A percentile compares a stretch with the other conserved stretches of the same genome.
Evolutionary conservation across 2,888 invertebrate genomes (phyloP).

Genomic region (Malthinus seriepunctatus): DNA sequence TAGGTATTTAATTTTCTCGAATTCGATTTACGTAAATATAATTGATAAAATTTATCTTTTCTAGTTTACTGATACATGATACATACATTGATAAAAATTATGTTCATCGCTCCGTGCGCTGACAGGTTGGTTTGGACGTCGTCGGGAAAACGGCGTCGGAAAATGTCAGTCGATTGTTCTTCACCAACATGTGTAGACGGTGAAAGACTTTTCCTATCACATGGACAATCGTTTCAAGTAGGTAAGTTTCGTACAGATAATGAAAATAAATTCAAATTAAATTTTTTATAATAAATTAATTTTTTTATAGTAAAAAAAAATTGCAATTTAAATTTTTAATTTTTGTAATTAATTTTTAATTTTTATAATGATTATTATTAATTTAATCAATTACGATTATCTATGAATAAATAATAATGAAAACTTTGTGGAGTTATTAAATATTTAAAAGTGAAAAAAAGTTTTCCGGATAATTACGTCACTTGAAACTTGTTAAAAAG

Average conservation of each 20-base stretch:
- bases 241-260: neutral
- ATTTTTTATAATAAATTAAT: neutral
- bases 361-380: neutral
- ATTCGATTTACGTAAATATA: too few species aligned
- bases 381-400: neutral
- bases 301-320: neutral
- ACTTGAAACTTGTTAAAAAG: too few species aligned
- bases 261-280: neutral
- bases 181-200: conserved; percentile 28
- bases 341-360: neutral
- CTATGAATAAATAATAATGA: neutral
- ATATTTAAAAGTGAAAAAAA: too few species aligned
- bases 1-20: too few species aligned
- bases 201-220: conserved; percentile 12
- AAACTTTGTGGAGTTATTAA: too few species aligned
- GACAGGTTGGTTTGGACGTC: conserved; percentile 21
- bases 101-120: conserved; percentile 20
- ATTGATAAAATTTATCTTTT: neutral
- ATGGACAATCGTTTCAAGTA: conserved; percentile 1
- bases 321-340: neutral
- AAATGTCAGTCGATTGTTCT: conserved; percentile 35
- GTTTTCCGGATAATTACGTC: too few species aligned
- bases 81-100: conserved; percentile 14
- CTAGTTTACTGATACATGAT: conserved; percentile 6
- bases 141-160: conserved; percentile 28